Percentiles rank a stretch among this genome's conserved stretches.
These are phyloP conservation scores for Standfussiana lucernea DNA, from an alignment of 2,888 invertebrate species.

Conservation along the genomic window DNA sequence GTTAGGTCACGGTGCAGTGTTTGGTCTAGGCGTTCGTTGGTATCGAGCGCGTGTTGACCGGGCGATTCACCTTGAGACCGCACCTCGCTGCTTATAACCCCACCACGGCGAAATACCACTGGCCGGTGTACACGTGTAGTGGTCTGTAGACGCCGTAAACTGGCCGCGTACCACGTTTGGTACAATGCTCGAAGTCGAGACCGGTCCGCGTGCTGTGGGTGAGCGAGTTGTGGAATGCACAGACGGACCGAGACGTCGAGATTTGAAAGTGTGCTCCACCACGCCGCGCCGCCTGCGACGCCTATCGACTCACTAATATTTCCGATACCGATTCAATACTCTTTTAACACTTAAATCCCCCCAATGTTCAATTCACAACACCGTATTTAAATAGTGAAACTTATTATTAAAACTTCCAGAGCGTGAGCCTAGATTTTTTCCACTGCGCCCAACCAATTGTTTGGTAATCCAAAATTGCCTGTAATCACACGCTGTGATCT, in stretches of 20 bases:
- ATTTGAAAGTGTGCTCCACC: slow-evolving; percentile 87
- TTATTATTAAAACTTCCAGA: slow-evolving; percentile 61
- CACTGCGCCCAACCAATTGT: slow-evolving; percentile 74
- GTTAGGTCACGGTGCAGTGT: slow-evolving; percentile 85
- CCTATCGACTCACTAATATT: slow-evolving; percentile 79
- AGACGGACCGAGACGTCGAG: slow-evolving; percentile 84
- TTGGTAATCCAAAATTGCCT: slow-evolving; percentile 80
- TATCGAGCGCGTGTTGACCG: slow-evolving; percentile 88
- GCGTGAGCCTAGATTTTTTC: slow-evolving; percentile 73
- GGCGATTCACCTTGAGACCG: slow-evolving; percentile 89
- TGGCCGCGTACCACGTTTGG: slow-evolving; percentile 82
- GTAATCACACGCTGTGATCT: slow-evolving; percentile 78
- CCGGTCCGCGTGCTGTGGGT: slow-evolving; percentile 89
- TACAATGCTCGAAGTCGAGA: slow-evolving; percentile 85
- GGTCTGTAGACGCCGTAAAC: slow-evolving; percentile 76
- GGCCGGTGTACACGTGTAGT: slow-evolving; percentile 72
- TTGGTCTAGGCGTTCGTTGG: slow-evolving; percentile 87
- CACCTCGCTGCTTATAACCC: slow-evolving; percentile 85
- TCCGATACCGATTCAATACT: slow-evolving; percentile 67
- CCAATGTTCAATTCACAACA: slow-evolving; percentile 51
- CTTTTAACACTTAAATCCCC: slow-evolving; percentile 64
- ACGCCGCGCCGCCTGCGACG: slow-evolving; percentile 60
- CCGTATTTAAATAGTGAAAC: slow-evolving; percentile 38
- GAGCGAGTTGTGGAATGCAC: slow-evolving; percentile 90
- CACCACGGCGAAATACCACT: slow-evolving; percentile 73